These are phyloP conservation scores for Amphiura filiformis DNA, from an alignment of 35 echinoderm and acorn worm species.

Conservation along the genomic window DNA sequence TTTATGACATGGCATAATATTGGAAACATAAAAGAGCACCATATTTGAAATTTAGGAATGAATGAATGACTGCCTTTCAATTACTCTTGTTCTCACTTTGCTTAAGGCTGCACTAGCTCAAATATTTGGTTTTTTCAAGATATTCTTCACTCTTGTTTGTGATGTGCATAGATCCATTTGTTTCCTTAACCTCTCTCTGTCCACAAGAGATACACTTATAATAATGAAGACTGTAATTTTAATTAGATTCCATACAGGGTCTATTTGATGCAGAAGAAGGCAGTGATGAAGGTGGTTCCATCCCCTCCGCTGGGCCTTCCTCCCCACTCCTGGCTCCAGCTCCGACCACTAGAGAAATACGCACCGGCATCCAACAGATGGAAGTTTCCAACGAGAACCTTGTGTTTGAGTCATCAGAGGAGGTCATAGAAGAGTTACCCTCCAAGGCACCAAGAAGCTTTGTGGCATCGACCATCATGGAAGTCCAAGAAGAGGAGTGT, in stretches of 20 bases:
- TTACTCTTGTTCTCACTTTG: too few relatives aligned
- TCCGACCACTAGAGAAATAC: neutral
- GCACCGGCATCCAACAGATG: conserved; percentile 43
- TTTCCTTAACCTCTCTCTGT: too few relatives aligned
- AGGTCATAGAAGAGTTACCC: conserved; percentile 45
- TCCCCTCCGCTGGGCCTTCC: conserved; percentile 72
- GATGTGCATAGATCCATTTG: too few relatives aligned
- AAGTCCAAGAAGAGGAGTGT: conserved; percentile 59
- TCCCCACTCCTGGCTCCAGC: conserved; percentile 60
- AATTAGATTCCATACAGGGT: neutral
- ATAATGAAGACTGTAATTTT: too few relatives aligned
- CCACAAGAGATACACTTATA: too few relatives aligned
- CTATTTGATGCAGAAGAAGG: conserved; percentile 60
- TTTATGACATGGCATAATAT: too few relatives aligned
- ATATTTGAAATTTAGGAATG: too few relatives aligned
- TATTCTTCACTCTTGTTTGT: too few relatives aligned
- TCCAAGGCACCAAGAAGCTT: conserved; percentile 69
- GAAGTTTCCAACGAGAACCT: conserved; percentile 68
- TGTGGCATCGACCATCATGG: conserved; percentile 83
- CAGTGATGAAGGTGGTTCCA: conserved; percentile 79
- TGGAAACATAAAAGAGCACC: too few relatives aligned
- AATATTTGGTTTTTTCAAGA: too few relatives aligned
- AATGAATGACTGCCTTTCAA: too few relatives aligned
- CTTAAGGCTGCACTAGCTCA: too few relatives aligned
- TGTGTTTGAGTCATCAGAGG: conserved; percentile 67